Percentiles rank a stretch among this genome's conserved stretches.
Conservation (phyloP, 2,888 invertebrate genomes). For the Magallana nippona region DNA sequence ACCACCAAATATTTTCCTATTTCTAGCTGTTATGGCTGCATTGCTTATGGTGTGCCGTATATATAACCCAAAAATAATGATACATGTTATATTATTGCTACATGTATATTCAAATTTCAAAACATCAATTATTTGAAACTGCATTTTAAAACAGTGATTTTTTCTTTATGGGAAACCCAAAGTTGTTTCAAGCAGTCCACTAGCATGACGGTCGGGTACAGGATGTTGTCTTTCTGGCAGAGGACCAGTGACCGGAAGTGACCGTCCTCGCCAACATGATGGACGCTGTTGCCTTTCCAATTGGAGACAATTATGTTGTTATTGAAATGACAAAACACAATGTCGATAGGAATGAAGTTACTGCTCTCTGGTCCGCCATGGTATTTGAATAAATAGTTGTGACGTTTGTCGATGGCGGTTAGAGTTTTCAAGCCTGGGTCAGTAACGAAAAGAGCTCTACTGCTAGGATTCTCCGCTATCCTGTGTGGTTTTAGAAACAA, state of each 20-base stretch:
- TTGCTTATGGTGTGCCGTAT: too few species aligned
- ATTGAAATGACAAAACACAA: background rate
- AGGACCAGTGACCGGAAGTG: constrained; percentile 9
- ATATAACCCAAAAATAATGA: background rate
- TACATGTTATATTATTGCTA: too few species aligned
- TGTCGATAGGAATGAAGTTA: constrained; percentile 31
- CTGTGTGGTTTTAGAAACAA: constrained; percentile 36
- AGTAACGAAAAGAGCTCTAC: background rate
- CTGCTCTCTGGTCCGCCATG: constrained; percentile 11
- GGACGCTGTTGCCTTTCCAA: constrained; percentile 44
- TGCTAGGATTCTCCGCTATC: background rate
- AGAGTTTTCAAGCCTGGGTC: constrained; percentile 11
- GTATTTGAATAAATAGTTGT: background rate
- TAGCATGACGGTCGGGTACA: constrained; percentile 11
- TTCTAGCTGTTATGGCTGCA: too few species aligned
- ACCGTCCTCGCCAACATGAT: background rate
- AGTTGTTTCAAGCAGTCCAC: constrained; percentile 12
- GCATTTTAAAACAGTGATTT: constrained; percentile 34
- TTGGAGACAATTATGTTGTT: constrained; percentile 3
- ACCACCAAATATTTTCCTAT: too few species aligned
- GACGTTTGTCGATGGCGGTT: background rate
- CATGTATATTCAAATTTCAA: too few species aligned
- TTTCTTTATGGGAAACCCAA: constrained; percentile 36
- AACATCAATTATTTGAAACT: background rate
- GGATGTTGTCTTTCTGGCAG: constrained; percentile 9